Conservation (phyloP, 23 tunicate species). For the Trididemnum nubilum region DNA sequence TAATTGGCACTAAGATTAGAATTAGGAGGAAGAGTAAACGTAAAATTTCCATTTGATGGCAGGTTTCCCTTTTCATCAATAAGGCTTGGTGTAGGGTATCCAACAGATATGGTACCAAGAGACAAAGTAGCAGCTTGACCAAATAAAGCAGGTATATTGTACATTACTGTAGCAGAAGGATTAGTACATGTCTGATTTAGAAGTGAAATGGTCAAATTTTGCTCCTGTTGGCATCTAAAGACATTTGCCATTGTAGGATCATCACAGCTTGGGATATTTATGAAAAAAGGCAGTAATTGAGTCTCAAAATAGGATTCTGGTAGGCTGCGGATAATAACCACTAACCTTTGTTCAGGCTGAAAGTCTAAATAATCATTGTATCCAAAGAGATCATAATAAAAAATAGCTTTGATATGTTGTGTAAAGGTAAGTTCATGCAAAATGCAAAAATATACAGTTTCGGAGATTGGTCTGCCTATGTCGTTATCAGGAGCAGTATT, state of each 20-base stretch:
- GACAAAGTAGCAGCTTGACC: background rate
- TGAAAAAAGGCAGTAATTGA: background rate
- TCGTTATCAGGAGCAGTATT: background rate
- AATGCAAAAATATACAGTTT: slow-evolving; percentile 2
- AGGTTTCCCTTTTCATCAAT: background rate
- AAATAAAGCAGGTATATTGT: background rate
- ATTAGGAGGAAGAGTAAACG: background rate
- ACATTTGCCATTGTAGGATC: slow-evolving; percentile 9
- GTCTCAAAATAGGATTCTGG: background rate
- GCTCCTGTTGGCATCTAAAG: slow-evolving; percentile 6
- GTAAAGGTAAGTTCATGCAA: background rate
- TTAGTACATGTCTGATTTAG: background rate
- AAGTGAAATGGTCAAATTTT: background rate
- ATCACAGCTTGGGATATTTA: slow-evolving; percentile 12
- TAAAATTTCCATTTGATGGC: background rate
- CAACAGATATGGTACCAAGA: background rate
- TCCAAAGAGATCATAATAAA: slow-evolving; percentile 4
- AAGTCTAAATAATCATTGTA: background rate
- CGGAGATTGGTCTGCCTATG: background rate
- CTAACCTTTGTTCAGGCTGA: background rate
- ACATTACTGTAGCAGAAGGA: background rate
- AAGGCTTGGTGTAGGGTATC: background rate
- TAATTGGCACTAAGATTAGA: background rate
- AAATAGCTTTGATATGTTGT: background rate
- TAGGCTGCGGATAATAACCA: background rate